Evolutionary conservation across 37 sponge, comb jelly and placozoan genomes (phyloP), one percentile per base, ranked within the genome.

Genomic region (Crambe crambe): DNA sequence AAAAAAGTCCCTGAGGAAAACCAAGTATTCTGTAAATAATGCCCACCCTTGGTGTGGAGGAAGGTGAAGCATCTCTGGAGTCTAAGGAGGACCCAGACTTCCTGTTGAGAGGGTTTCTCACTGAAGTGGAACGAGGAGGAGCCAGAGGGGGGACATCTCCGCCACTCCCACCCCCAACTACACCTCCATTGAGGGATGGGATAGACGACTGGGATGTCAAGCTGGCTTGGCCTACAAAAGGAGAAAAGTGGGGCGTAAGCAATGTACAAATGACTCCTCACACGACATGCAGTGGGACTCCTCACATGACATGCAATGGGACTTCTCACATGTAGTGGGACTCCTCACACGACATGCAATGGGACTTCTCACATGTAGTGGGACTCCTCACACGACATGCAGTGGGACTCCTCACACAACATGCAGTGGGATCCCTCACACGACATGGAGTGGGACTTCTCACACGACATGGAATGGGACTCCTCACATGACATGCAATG

Each of bases 81-180:
- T 43, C 70, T 30, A 69, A 38, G 20, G 70, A 75, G 4, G 76
- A 76, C 15, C 57, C 60, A 2, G 75, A 70, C 70, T 12, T 27
- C 20, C 70, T 47, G 27, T 59, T 59, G 3, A 20, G 5, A 25
- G 6, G 68, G 72, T 65, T 29, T 66, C 78, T 41, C 15, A 78
- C 78, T 15, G 78, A 78, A 12, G 66, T 47, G 29, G 78, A 78
- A 42, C 78, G 78, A 44, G 78, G 78, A 39, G 78, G 78, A 47
- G 67, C 67, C 1, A 34, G 47, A 26, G 78, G 78, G 29, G 78
- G 78, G 9, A 63, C 18, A 26, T 2, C 76, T 17, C 57, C 74
- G 1, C 9, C 51, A 73, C 20, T 27, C 1, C 74, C 57, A 23
- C 43, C 43, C 23, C 5, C 5, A 42, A 1, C n/a, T 23, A 4